A percentile compares a stretch with the other conserved stretches of the same genome.
Evolutionary conservation across 2,113 vertebrate genomes (phyloP).

Genomic region (Pavo muticus): DNA sequence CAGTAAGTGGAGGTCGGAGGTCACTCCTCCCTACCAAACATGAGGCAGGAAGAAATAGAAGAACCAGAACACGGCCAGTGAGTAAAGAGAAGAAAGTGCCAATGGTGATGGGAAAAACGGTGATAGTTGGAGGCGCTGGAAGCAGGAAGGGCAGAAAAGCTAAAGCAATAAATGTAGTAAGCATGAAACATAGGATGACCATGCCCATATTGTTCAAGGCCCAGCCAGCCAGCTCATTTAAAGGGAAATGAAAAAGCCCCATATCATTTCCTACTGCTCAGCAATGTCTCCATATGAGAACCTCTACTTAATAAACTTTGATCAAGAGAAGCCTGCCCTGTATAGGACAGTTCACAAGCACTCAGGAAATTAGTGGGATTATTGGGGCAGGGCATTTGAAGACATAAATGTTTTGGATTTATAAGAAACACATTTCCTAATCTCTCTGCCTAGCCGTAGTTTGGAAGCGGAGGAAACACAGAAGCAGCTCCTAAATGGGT

Average conservation of each 20-base stretch:
- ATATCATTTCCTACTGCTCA: constrained; percentile 60
- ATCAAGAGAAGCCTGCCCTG: constrained; percentile 50
- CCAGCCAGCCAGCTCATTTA: constrained; percentile 46
- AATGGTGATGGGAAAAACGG: background rate
- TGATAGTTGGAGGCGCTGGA: background rate
- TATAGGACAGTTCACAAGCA: constrained; percentile 50
- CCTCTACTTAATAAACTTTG: constrained; percentile 63
- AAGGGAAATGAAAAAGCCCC: constrained; percentile 67
- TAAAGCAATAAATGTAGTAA: constrained; percentile 6
- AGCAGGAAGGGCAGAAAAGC: background rate
- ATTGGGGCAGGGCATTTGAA: constrained; percentile 58
- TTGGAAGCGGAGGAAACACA: constrained; percentile 55
- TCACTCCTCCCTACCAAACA: background rate
- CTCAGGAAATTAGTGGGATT: constrained; percentile 78
- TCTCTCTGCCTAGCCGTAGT: constrained; percentile 52
- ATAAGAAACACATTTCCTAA: constrained; percentile 77
- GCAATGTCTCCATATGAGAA: constrained; percentile 62
- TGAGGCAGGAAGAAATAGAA: background rate
- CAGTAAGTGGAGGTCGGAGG: background rate
- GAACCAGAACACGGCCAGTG: background rate
- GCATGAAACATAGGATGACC: constrained; percentile 24
- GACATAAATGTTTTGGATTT: constrained; percentile 63
- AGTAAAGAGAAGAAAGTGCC: background rate
- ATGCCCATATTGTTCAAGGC: constrained; percentile 18
- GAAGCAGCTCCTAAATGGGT: constrained; percentile 51